Conservation (phyloP, 2,797 vertebrate species). For the Tokudaia tokunoshimensis region DNA sequence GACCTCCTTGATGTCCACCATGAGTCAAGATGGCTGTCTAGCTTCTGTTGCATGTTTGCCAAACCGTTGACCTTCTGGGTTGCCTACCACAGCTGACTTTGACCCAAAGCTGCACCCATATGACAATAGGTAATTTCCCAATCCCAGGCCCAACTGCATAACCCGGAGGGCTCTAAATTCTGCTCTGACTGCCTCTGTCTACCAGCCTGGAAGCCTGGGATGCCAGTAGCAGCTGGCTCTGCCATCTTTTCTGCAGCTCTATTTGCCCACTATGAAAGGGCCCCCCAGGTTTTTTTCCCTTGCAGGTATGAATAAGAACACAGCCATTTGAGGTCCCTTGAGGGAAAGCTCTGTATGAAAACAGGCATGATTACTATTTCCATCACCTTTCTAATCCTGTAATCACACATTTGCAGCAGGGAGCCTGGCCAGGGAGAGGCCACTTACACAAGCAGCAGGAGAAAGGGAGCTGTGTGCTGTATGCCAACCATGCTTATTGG, state of each 20-base stretch:
- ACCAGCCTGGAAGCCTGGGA: neutral
- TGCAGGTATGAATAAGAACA: constrained; percentile 56
- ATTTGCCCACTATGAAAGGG: neutral
- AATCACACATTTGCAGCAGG: constrained; percentile 80
- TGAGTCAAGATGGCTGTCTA: neutral
- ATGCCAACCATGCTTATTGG: constrained; percentile 61
- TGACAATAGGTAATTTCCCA: neutral
- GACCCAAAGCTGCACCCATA: neutral
- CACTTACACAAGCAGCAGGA: constrained; percentile 74
- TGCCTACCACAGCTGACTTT: neutral
- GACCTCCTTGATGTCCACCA: neutral
- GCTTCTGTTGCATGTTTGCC: neutral
- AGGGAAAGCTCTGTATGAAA: constrained; percentile 70
- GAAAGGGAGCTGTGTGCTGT: constrained; percentile 63
- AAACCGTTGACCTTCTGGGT: neutral
- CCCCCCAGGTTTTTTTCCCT: neutral
- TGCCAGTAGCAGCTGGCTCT: neutral
- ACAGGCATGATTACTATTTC: constrained; percentile 81
- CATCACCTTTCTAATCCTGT: constrained; percentile 82
- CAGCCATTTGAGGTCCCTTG: constrained; percentile 35
- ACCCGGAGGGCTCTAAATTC: neutral
- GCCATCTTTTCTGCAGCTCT: neutral
- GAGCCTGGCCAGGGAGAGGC: constrained; percentile 71
- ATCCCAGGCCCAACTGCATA: neutral
- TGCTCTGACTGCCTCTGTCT: neutral